Conservation (phyloP, 1,140 invertebrate species). For the Cydia pomonella region DNA sequence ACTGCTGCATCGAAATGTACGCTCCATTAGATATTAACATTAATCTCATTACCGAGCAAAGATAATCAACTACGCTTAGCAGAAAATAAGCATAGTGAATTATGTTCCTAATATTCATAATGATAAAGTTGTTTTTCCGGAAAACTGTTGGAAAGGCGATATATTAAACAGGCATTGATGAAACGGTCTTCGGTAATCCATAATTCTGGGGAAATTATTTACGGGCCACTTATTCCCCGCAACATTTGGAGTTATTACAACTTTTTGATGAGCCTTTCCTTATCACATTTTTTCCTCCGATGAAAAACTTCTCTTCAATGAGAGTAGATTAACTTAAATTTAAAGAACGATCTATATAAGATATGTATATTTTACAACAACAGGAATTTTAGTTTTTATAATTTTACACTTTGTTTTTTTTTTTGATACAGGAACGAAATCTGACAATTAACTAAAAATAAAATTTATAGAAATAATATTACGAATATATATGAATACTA, state of each 20-base stretch:
- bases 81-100: conserved; percentile 26
- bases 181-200: conserved; percentile 47
- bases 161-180: conserved; percentile 49
- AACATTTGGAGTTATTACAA: conserved; percentile 11
- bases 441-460: too few species aligned
- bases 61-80: conserved; percentile 29
- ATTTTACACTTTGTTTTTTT: too few species aligned
- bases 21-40: conserved; percentile 28
- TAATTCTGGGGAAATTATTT: conserved; percentile 44
- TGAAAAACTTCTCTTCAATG: not conserved
- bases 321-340: not conserved
- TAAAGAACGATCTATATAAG: not conserved
- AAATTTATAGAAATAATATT: too few species aligned
- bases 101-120: conserved; percentile 12
- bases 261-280: conserved; percentile 5
- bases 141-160: conserved; percentile 42
- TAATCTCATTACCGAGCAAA: conserved; percentile 29
- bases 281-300: not conserved
- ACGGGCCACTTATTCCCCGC: conserved; percentile 37
- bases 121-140: conserved; percentile 44
- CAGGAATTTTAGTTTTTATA: too few species aligned
- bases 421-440: too few species aligned
- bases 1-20: not conserved
- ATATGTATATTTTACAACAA: too few species aligned
- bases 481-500: too few species aligned